Percentiles rank a stretch among this genome's conserved stretches.
Conservation (phyloP, 2,888 invertebrate genomes). For the Uloborus plumipes region DNA sequence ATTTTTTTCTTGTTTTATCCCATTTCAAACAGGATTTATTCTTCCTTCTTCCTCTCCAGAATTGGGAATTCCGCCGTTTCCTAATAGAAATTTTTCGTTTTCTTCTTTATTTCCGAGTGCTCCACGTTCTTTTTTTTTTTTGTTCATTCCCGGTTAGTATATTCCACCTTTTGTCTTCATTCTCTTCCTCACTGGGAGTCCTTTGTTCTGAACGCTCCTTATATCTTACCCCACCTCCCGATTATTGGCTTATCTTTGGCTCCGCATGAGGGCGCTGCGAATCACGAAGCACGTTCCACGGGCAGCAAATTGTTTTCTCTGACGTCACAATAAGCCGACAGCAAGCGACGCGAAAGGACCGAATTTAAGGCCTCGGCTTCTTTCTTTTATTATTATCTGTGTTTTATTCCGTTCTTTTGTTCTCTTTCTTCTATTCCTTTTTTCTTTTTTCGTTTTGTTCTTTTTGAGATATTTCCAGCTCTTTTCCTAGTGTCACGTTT, state of each 20-base stretch:
- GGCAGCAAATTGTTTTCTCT: constrained; percentile 47
- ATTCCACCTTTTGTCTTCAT: no score
- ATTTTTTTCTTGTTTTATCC: no score
- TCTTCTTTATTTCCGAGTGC: constrained; percentile 25
- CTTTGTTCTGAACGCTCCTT: constrained; percentile 25
- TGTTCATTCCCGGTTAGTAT: constrained; percentile 4
- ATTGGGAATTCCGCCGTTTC: constrained; percentile 32
- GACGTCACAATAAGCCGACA: constrained; percentile 54
- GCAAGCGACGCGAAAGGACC: constrained; percentile 35
- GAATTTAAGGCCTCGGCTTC: constrained; percentile 17
- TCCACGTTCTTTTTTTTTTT: constrained; percentile 5
- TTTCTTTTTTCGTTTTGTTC: background rate
- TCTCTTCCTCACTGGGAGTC: constrained; percentile 11
- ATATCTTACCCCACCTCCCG: constrained; percentile 21
- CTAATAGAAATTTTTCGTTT: constrained; percentile 40
- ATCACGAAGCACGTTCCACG: constrained; percentile 30
- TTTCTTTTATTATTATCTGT: background rate
- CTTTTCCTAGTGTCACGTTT: no score
- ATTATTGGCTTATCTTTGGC: constrained; percentile 48
- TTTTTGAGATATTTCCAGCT: no score
- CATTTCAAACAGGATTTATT: no score
- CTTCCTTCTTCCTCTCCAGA: background rate
- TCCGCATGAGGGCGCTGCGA: constrained; percentile 40
- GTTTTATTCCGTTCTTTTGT: background rate
- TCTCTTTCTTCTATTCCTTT: background rate